Conservation (phyloP, 1,140 invertebrate genomes). For the Drosophila fuyamai region DNA sequence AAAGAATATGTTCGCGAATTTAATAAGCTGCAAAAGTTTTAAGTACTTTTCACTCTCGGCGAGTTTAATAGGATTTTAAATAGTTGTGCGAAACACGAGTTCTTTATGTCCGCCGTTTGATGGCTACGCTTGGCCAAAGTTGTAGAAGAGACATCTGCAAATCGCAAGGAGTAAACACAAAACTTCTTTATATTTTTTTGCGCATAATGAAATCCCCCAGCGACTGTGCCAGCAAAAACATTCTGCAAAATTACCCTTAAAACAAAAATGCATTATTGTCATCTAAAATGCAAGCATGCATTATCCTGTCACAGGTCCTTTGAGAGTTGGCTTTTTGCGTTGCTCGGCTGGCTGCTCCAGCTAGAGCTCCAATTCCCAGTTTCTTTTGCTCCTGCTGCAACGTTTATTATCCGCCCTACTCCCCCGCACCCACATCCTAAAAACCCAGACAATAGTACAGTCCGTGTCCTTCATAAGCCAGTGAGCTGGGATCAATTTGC, state of each 20-base stretch:
- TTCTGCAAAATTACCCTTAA: constrained; percentile 83
- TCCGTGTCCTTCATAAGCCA: constrained; percentile 77
- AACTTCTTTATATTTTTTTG: constrained; percentile 70
- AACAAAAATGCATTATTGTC: constrained; percentile 84
- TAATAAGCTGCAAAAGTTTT: constrained; percentile 75
- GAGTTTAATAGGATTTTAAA: constrained; percentile 69
- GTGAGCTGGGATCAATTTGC: constrained; percentile 81
- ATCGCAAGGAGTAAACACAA: constrained; percentile 62
- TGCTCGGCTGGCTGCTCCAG: constrained; percentile 38
- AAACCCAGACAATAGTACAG: constrained; percentile 40
- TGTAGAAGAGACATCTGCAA: constrained; percentile 40
- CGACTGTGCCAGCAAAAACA: constrained; percentile 55
- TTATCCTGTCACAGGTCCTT: constrained; percentile 84
- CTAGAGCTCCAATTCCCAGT: constrained; percentile 6
- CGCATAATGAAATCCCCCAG: constrained; percentile 70
- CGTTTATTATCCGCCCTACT: constrained; percentile 65
- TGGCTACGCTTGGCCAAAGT: constrained; percentile 21
- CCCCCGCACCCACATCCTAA: neutral
- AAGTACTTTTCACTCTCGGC: constrained; percentile 56
- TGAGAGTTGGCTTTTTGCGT: constrained; percentile 78
- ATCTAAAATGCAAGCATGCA: constrained; percentile 84
- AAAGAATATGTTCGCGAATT: constrained; percentile 66
- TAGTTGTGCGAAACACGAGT: constrained; percentile 55
- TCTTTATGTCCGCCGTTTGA: constrained; percentile 33
- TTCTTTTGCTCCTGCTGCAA: constrained; percentile 34